Evolutionary conservation across 2,113 vertebrate species (phyloP), one percentile per base, ranked within the genome.

Genomic region (Anguilla japonica): DNA sequence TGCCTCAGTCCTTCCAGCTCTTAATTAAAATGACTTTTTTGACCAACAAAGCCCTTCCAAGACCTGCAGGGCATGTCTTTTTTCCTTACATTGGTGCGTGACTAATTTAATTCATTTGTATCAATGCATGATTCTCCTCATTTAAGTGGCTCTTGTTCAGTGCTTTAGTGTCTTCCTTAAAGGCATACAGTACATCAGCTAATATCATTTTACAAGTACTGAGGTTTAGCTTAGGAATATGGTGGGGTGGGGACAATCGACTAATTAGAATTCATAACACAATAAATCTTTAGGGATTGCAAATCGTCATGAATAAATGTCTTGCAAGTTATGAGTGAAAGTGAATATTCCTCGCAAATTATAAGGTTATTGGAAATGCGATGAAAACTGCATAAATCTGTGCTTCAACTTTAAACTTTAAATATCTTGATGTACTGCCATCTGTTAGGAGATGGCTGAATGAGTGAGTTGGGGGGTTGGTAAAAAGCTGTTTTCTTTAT

Each of bases 11-110:
- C 79, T 81, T 46, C 79, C 29, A 46, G 79, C 41, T 43, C 4
- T 81, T 43, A 43, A 81, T 81, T 81, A 41, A 41, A 75, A 41
- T 81, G 20, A 41, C 41, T 81, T 81, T 43, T 81, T 22, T 81
- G 39, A 81, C 79, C 41, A 26, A 43, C 41, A 41, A 81, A 41
- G 79, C 41, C 79, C 39, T 81, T 81, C 41, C 15, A 43, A 56
- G 18, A 82, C 41, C 71, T 53, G 18, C 39, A 26, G 81, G 81
- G 18, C 43, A 82, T 53, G 41, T 43, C 8, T 82, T 50, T 53
- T 14, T 53, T 46, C 3, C 46, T n/a, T 82, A 50, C 53, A 50
- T 7, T 82, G 81, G 39, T 43, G 20, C 41, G 22, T 56, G 81
- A 82, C 41, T 82, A 82, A 82, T 46, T 46, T 53, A 22, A 82